Evolutionary conservation across 2,888 invertebrate genomes (phyloP), one percentile per base, ranked within the genome.

Genomic region (Drosophila maculinotata): DNA sequence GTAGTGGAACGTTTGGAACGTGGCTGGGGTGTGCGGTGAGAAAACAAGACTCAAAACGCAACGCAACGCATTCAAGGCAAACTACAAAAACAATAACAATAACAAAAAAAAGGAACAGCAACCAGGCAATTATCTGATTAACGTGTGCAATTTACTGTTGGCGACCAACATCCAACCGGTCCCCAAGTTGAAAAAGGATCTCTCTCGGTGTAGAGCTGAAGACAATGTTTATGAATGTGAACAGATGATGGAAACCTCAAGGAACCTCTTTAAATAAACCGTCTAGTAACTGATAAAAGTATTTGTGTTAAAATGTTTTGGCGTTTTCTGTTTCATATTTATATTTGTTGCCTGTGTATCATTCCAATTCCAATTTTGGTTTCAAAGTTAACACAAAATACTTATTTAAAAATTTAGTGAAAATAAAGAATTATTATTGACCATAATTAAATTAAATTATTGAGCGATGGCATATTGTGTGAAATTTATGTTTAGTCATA

Each of bases 401-500:
- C 45, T 60, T 59, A 45, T 77, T 84, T 65, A 44, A 69, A 20
- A 68, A 58, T 79, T 51, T 84, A 76, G 57, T 64, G 30, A 73
- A 57, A 52, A 54, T 48, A 26, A 51, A 57, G 53, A 41, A n/a
- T n/a, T 62, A 45, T 60, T 59, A 54, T 58, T 68, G 64, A 78
- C 59, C 57, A 67, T 68, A 54, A 64, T 67, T 62, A 56, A 77
- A 59, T 64, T 60, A 64, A 73, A 53, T 73, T 76, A 73, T 73
- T 76, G 56, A 68, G 62, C 69, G 56, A 71, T 62, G 62, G 51
- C 75, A 82, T 69, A 86, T 79, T 77, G 70, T 86, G 85, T 82
- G 74, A 81, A 83, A 76, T 72, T 76, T 83, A 87, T 74, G 65
- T 85, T 83, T 81, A 84, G 87, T 85, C 85, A 83, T 83, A 87